These are phyloP conservation scores for Heliconius nattereri DNA, from an alignment of 1,140 invertebrate genomes.

Conservation along the genomic window DNA sequence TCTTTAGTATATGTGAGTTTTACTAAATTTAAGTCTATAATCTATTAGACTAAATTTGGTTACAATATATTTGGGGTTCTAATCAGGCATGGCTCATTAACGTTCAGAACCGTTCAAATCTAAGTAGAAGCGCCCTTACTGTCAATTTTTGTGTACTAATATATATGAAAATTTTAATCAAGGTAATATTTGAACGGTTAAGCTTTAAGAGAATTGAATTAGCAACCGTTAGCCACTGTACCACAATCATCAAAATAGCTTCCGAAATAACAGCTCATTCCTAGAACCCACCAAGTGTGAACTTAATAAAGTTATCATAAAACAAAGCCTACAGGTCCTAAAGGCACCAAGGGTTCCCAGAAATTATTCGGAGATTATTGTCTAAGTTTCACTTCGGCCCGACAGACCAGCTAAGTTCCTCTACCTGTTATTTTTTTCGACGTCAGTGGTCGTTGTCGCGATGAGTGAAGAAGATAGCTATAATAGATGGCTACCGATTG, in stretches of 20 bases:
- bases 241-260: background rate
- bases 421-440: constrained; percentile 61
- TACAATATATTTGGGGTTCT: background rate
- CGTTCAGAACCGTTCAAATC: constrained; percentile 35
- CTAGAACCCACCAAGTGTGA: constrained; percentile 63
- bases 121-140: constrained; percentile 52
- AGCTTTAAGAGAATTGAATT: background rate
- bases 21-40: background rate
- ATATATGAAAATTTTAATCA: background rate
- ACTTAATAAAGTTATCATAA: constrained; percentile 65
- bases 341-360: constrained; percentile 57
- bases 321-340: constrained; percentile 57
- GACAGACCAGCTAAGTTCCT: constrained; percentile 69
- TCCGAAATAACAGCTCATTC: constrained; percentile 66
- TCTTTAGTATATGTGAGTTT: background rate
- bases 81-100: constrained; percentile 58
- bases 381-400: constrained; percentile 66
- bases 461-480: constrained; percentile 62
- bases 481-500: constrained; percentile 72
- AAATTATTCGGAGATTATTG: constrained; percentile 67
- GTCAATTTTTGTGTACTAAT: constrained; percentile 43
- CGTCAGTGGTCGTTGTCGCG: constrained; percentile 56
- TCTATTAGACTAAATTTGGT: too few species aligned
- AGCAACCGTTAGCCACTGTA: background rate
- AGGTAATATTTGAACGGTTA: background rate